Conservation (phyloP, 2,888 invertebrate genomes). For the Monochamus alternatus region DNA sequence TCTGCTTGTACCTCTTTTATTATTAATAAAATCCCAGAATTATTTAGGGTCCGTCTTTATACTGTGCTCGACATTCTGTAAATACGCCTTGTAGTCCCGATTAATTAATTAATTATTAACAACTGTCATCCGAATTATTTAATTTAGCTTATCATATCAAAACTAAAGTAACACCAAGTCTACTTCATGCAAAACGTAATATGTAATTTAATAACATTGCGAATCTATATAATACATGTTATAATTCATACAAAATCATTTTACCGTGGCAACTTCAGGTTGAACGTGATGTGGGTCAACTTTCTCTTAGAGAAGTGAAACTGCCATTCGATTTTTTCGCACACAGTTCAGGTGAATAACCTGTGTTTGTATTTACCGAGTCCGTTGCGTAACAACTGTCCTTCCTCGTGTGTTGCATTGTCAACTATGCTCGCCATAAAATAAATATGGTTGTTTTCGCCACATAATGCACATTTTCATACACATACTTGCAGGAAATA, state of each 20-base stretch:
- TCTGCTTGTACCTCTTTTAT: too few species aligned
- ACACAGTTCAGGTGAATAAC: conserved; percentile 70
- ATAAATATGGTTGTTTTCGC: conserved; percentile 27
- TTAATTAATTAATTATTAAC: too few species aligned
- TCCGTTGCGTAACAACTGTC: conserved; percentile 68
- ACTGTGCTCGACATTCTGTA: not conserved
- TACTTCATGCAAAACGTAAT: not conserved
- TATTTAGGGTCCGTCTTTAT: too few species aligned
- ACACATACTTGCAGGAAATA: not conserved
- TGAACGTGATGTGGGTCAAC: conserved; percentile 69
- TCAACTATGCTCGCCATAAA: conserved; percentile 28
- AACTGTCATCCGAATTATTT: too few species aligned
- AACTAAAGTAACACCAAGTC: not conserved
- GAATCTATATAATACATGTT: conserved; percentile 27
- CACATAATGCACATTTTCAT: conserved; percentile 2
- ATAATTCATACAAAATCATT: conserved; percentile 36
- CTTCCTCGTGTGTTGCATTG: conserved; percentile 60
- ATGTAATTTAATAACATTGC: conserved; percentile 18
- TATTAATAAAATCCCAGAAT: too few species aligned
- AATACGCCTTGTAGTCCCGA: too few species aligned
- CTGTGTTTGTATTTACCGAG: conserved; percentile 66
- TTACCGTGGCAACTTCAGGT: conserved; percentile 43
- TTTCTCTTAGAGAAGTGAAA: conserved; percentile 72
- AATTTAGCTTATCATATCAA: too few species aligned
- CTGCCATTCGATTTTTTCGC: conserved; percentile 69